Base-by-base conservation (phyloP, 53 echinoderm and acorn worm genomes). In the Apostichopus leukothele region DNA sequence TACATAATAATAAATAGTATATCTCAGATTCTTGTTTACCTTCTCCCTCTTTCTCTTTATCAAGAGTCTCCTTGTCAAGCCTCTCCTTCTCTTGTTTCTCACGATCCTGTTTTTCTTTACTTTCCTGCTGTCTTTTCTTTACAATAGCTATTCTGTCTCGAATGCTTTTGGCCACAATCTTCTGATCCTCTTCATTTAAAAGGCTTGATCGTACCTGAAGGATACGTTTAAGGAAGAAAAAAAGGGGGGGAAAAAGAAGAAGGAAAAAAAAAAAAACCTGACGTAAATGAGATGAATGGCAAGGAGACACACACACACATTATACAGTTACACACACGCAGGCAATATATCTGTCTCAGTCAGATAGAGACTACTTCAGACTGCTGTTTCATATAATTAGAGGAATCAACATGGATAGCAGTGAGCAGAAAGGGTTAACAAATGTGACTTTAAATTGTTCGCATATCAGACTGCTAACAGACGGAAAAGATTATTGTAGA, bases 151-250 rank as follows among this genome's bases (percentile, higher is more conserved):
- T 91, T 75, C 94, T 92, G 90, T 96, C 99, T 76, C 96, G 89
- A 50, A 99, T 99, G 92, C 90, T 93, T 89, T 94, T 99, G 86
- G 96, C 93, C 73, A 99, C 99, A 68, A 91, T 91, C 85, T 96
- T 93, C 52, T 89, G 93, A 88, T 99, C 99, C 85, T 94, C 99
- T 76, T 99, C 99, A 78, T 94, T 92, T 71, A 99, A 90, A 86
- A 99, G 94, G 74, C 94, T 92, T 52, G 96, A 94, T 88, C 94
- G 91, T 63, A 99, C 99, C 99, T 99, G 85, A 67, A 85, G 67
- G 85, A 66, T 81, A 21, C 19, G 51, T 10, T 2, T 19, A 79
- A 55, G 84, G 55, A 75, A 75, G 39, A 39, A 39, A 39, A 39
- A 39, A 39, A 39, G 39, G 68, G n/a, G 68, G n/a, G n/a, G 68